A percentile compares a stretch with the other conserved stretches of the same genome.
Evolutionary conservation across 2,797 vertebrate species (phyloP).

Genomic region (Rhynchotus rufescens): DNA sequence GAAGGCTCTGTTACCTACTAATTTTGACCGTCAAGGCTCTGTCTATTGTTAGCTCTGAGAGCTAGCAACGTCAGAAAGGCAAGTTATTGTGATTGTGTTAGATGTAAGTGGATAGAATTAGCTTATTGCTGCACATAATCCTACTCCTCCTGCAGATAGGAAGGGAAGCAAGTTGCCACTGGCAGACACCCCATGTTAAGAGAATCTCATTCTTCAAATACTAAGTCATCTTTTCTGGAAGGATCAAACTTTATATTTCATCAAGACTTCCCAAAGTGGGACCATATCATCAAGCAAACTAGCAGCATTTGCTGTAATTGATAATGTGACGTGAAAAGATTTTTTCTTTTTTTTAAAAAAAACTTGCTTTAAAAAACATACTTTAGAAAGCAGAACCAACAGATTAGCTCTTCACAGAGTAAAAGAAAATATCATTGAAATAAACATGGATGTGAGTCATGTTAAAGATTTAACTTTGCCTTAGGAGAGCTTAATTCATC

Average conservation of each 20-base stretch:
- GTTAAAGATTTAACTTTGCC: slow-evolving; percentile 9
- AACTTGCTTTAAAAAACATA: background rate
- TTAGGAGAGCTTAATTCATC: slow-evolving; percentile 31
- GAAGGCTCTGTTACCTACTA: background rate
- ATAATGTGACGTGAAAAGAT: background rate
- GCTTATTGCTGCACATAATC: background rate
- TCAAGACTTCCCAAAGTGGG: background rate
- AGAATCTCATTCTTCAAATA: background rate
- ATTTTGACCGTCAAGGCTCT: background rate
- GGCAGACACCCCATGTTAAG: background rate
- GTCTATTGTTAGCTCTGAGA: background rate
- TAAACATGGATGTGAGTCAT: background rate
- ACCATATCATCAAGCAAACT: background rate
- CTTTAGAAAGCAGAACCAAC: background rate
- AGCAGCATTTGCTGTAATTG: background rate
- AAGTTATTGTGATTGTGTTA: background rate
- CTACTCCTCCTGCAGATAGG: background rate
- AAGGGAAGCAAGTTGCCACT: background rate
- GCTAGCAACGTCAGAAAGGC: background rate
- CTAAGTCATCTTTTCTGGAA: background rate
- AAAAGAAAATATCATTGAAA: slow-evolving; percentile 12
- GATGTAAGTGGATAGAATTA: background rate
- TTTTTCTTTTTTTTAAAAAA: background rate
- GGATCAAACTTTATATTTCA: background rate
- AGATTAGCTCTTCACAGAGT: background rate